Percentiles rank a stretch among this genome's conserved stretches.
These are phyloP conservation scores for Xestobium rufovillosum DNA, from an alignment of 2,888 invertebrate genomes.

Conservation along the genomic window DNA sequence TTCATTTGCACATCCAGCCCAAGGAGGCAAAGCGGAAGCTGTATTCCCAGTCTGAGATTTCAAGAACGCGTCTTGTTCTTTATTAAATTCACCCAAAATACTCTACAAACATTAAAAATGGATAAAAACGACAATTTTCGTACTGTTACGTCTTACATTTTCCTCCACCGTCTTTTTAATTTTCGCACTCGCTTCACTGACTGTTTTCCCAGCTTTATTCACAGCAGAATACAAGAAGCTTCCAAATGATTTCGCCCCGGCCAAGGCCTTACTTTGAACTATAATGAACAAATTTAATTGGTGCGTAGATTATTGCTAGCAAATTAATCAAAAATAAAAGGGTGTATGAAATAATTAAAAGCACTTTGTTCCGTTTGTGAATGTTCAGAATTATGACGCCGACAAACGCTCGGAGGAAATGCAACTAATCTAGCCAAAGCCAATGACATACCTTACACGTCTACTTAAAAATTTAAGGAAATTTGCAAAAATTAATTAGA, in stretches of 20 bases:
- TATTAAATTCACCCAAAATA: slow-evolving; percentile 93
- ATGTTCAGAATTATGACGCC: too few relatives aligned
- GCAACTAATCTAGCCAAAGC: too few relatives aligned
- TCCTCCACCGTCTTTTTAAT: slow-evolving; percentile 95
- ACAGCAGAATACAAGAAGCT: slow-evolving; percentile 92
- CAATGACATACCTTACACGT: too few relatives aligned
- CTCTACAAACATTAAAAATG: slow-evolving; percentile 53
- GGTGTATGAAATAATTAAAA: slow-evolving; percentile 41
- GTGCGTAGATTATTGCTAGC: too few relatives aligned
- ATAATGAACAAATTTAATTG: too few relatives aligned
- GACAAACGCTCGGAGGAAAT: too few relatives aligned
- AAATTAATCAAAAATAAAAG: too few relatives aligned
- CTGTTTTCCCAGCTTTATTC: slow-evolving; percentile 90
- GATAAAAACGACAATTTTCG: not conserved
- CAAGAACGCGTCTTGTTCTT: slow-evolving; percentile 94
- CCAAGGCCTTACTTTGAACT: slow-evolving; percentile 86
- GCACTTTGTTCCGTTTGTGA: slow-evolving; percentile 21
- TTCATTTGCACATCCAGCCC: slow-evolving; percentile 94
- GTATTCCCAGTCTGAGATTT: slow-evolving; percentile 72
- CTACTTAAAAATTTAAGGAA: too few relatives aligned
- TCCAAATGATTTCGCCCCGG: slow-evolving; percentile 84
- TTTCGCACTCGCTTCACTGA: slow-evolving; percentile 83
- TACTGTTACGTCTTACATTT: slow-evolving; percentile 63
- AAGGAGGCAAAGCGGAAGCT: slow-evolving; percentile 74
- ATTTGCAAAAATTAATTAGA: too few relatives aligned